Base-by-base conservation (phyloP, 92 coral and sea anemone species). In the Palythoa grandis region DNA sequence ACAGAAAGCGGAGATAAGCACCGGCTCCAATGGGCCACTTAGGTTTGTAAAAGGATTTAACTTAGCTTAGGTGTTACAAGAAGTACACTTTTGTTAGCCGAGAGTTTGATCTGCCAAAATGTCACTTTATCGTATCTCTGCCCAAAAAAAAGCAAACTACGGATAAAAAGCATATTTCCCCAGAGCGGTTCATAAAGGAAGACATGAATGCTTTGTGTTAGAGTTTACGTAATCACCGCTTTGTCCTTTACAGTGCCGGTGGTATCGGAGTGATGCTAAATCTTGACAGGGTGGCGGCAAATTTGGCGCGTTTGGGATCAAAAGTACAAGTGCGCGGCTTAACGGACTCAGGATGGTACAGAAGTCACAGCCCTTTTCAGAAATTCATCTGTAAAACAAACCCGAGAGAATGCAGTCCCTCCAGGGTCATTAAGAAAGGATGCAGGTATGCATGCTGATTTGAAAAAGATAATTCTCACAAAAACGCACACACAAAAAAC, bases 261-360 rank as follows among this genome's bases (percentile, higher is more conserved):
- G 98, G 93, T 29, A 91, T 95, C 25, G 98, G 98, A 20, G 98
- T 95, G 17, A 88, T 95, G 72, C 93, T 95, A 3, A 95, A 95
- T 74, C 80, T 95, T 12, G 98, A 95, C 74, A 91, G 96, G 71
- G 83, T 95, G 2, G 94, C 96, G 7, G 40, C 50, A 37, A 87
- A 87, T 47, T 86, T 95, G 11, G 82, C 86, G 40, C 82, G 72
- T 56, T 82, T 87, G 67, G 93, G 92, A 1, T 86, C 89, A 35
- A 87, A 83, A 22, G 91, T 95, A 70, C 63, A 89, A 9, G 98
- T 95, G 52, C 94, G 98, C 19, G 98, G 98, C 5, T 72, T 95
- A 38, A 90, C 97, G 0, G 98, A 95, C 82, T 95, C 98, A 14
- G 98, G 96, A 0, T 95, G 98, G 98, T 95, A 91, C 89, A 88